Base-by-base conservation (phyloP, 2,888 invertebrate species). In the Latrodectus elegans region DNA sequence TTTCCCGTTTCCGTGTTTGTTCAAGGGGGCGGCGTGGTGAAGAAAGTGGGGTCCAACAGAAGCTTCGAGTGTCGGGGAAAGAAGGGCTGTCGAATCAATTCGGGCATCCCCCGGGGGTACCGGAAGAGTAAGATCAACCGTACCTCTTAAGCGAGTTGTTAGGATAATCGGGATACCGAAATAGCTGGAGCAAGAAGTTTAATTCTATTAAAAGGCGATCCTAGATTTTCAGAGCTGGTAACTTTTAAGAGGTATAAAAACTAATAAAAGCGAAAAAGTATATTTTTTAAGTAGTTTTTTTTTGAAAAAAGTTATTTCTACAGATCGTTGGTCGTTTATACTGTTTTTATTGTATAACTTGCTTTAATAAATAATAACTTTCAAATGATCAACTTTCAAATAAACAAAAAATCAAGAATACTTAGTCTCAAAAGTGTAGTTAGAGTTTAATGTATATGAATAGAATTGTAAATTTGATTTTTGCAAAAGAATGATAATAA, bases 121-220 rank as follows among this genome's bases (percentile, higher is more conserved):
- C 73, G 81, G 81, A 81, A 73, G 71, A 68, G 71, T 55, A 79
- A 53, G 71, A 60, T 79, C 71, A 55, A 53, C 79, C 53, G 65
- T 68, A 12, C 38, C 26, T 22, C 72, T 81, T n/a, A 52, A 11
- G 2, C 17, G 64, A 12, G 74, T 38, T 67, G 81, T 38, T 38
- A n/a, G 22, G 38, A 67, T 81, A 81, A 81, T 81, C 67, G 53
- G 52, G 65, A 53, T 70, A 53, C 53, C 74, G n/a, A 52, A 67
- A 9, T 73, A 52, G 74, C 70, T 22, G 51, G 64, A 55, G 55
- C 64, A 51, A 70, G 55, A 55, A 55, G 22, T 70, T 70, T 70
- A 78, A 78, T 70, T 22, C 55, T 10, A 73, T 73, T 73, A 17
- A 52, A 73, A 12, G 12, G n/a, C 17, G 22, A 68, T 22, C 8